Base-by-base conservation (phyloP, 2,797 vertebrate genomes). In the Fistularia tabacaria region DNA sequence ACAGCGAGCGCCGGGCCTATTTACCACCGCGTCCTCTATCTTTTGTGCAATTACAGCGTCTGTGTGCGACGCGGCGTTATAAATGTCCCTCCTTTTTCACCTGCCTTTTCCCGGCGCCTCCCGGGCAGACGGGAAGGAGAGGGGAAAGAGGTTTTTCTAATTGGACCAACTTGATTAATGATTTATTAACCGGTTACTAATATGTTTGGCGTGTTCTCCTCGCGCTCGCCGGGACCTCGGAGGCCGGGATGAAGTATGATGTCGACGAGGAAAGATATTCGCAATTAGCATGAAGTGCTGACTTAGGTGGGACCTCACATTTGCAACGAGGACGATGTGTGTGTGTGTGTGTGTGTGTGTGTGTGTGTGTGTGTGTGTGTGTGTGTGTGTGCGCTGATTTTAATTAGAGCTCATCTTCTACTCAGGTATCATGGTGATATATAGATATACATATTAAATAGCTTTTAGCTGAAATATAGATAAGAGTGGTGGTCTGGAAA, bases 241-340 rank as follows among this genome's bases (percentile, higher is more conserved):
- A 52, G 38, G 42, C 47, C 0, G 43, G 63, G 50, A 25, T 47
- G 10, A 69, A 66, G 57, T 8, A 15, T 42, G 36, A 46, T 10
- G 45, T 38, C 11, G 57, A 51, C 56, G 39, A 41, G 51, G 53
- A 51, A 15, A 10, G 7, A 36, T 14, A n/a, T 51, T 44, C 10
- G 55, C 51, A 54, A 57, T 69, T 56, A 63, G 13, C 9, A 15
- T 54, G 57, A 67, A 62, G 43, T 65, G 65, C 65, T 64, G 70
- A 57, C 59, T 62, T 37, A 54, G 59, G 53, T 40, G 61, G 51
- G 47, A 52, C 25, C 62, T 61, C 40, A 14, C 14, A 36, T 14
- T 9, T 54, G 13, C 46, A 51, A 54, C 47, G 46, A 54, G 57
- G 52, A 39, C 51, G 55, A 44, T 36, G 39, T 14, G 13, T 38